Evolutionary conservation across 2,797 vertebrate species (phyloP).

Genomic region (Sebastes trivittatus): DNA sequence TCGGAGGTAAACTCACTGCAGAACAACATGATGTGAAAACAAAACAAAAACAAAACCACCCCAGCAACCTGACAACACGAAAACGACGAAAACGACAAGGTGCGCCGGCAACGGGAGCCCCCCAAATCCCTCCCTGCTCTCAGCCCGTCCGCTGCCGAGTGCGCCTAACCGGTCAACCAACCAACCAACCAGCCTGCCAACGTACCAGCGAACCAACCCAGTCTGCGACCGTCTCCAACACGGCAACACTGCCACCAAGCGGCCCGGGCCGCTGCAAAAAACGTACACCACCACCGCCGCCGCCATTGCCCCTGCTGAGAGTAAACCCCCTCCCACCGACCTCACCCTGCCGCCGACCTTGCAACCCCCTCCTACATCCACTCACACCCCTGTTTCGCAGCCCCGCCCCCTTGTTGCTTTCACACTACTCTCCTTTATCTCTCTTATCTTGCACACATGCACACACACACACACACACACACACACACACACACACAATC

Average conservation of each 20-base stretch:
- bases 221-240: conserved; percentile 70
- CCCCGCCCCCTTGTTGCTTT: conserved; percentile 74
- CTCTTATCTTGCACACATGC: conserved; percentile 52
- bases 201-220: conserved; percentile 66
- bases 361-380: conserved; percentile 44
- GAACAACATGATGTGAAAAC: conserved; percentile 94
- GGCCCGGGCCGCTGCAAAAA: conserved; percentile 48
- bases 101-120: conserved; percentile 55
- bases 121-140: conserved; percentile 9
- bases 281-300: conserved; percentile 42
- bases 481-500: no score
- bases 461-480: conserved; percentile 4
- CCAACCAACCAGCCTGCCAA: conserved; percentile 62
- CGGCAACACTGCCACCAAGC: conserved; percentile 76
- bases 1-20: conserved; percentile 94
- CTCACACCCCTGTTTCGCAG: conserved; percentile 63
- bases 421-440: conserved; percentile 63
- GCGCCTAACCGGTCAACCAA: conserved; percentile 58
- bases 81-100: conserved; percentile 41
- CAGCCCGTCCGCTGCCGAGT: conserved; percentile 34
- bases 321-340: conserved; percentile 27
- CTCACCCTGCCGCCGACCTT: conserved; percentile 36
- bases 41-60: conserved; percentile 28
- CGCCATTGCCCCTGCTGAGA: conserved; percentile 59
- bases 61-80: conserved; percentile 48